Conservation (phyloP, 2,888 invertebrate genomes). For the Actias luna region DNA sequence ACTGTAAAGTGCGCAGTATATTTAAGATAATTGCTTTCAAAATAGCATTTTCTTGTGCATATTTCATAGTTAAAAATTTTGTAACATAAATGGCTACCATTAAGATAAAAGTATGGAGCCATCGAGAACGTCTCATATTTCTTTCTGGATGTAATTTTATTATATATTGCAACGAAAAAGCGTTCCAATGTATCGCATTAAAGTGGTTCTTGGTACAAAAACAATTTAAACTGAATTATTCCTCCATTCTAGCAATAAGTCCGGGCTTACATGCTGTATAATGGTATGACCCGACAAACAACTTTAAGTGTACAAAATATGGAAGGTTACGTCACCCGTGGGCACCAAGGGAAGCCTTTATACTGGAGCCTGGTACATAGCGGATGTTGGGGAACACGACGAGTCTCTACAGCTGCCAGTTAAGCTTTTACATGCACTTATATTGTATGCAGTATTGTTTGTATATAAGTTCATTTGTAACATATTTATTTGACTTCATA, state of each 20-base stretch:
- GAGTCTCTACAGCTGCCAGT: constrained; percentile 30
- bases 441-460: background rate
- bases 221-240: constrained; percentile 78
- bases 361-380: constrained; percentile 58
- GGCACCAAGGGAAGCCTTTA: constrained; percentile 65
- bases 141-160: constrained; percentile 60
- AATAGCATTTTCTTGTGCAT: constrained; percentile 31
- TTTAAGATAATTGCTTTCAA: constrained; percentile 24
- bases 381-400: constrained; percentile 51
- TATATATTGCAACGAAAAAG: constrained; percentile 60
- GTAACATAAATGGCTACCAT: constrained; percentile 48
- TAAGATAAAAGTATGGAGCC: constrained; percentile 51
- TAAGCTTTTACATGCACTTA: background rate
- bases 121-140: constrained; percentile 51
- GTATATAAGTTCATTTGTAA: no score
- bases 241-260: constrained; percentile 71
- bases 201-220: constrained; percentile 62
- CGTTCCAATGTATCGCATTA: constrained; percentile 66
- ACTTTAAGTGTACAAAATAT: constrained; percentile 81
- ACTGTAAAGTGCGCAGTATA: constrained; percentile 9
- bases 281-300: constrained; percentile 81
- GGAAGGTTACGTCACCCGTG: constrained; percentile 73
- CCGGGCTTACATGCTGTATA: constrained; percentile 77
- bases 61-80: constrained; percentile 46
- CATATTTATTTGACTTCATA: no score